Percentiles rank a stretch among this genome's conserved stretches.
Conservation (phyloP, 2,797 vertebrate species). For the Scarus forsteni region DNA sequence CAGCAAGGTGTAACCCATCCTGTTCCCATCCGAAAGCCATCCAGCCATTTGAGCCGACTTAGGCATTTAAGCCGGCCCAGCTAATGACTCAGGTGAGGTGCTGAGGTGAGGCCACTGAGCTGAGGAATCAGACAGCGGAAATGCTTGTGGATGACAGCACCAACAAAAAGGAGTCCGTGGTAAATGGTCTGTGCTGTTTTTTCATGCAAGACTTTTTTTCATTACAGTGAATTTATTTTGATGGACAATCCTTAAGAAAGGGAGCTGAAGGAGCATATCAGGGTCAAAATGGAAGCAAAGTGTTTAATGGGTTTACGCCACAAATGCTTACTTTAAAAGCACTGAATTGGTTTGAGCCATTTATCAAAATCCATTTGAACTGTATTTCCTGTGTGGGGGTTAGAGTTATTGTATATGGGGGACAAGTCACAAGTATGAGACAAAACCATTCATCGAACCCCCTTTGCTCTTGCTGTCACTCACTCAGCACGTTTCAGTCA, state of each 20-base stretch:
- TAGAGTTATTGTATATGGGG: too few species aligned
- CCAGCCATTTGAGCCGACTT: constrained; percentile 51
- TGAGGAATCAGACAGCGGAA: constrained; percentile 38
- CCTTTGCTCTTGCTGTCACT: too few species aligned
- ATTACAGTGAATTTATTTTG: constrained; percentile 49
- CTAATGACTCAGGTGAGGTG: constrained; percentile 60
- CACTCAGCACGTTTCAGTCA: too few species aligned
- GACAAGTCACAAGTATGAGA: too few species aligned
- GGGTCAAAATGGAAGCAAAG: constrained; percentile 1
- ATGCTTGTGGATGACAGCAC: constrained; percentile 31
- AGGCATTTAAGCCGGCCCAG: constrained; percentile 52
- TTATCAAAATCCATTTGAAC: too few species aligned
- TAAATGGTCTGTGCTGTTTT: constrained; percentile 47
- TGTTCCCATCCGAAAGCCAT: constrained; percentile 52
- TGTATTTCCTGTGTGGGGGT: too few species aligned
- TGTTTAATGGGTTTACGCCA: neutral
- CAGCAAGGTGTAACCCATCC: constrained; percentile 63
- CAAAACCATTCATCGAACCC: too few species aligned
- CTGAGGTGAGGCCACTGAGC: constrained; percentile 52
- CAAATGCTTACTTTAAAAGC: too few species aligned
- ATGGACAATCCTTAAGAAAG: constrained; percentile 21
- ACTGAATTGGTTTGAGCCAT: too few species aligned
- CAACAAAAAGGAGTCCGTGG: constrained; percentile 42
- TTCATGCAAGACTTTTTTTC: constrained; percentile 43
- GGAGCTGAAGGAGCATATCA: constrained; percentile 6